These are phyloP conservation scores for Corvus hawaiiensis DNA, from an alignment of 2,113 vertebrate species.

Conservation along the genomic window DNA sequence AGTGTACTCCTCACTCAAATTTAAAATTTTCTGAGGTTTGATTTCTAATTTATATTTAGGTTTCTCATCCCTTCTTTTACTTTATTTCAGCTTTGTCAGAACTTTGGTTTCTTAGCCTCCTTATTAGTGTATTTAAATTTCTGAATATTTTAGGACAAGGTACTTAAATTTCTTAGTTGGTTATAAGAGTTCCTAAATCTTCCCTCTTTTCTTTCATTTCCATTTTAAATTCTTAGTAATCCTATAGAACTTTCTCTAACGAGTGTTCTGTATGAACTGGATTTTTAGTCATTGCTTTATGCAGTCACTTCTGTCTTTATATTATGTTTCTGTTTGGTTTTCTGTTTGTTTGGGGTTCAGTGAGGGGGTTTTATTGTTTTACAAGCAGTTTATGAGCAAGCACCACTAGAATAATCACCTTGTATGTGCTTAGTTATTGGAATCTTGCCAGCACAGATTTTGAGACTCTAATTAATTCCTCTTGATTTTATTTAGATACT, in stretches of 20 bases:
- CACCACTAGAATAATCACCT: neutral
- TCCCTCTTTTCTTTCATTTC: neutral
- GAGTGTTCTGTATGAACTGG: neutral
- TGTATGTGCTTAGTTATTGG: neutral
- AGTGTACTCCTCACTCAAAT: neutral
- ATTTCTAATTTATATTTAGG: neutral
- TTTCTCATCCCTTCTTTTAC: neutral
- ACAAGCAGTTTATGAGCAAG: neutral
- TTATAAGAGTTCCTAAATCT: neutral
- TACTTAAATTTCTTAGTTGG: neutral
- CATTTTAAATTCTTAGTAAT: neutral
- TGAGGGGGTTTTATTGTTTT: neutral
- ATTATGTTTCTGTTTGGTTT: neutral
- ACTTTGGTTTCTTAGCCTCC: neutral
- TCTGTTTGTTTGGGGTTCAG: neutral
- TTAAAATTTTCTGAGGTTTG: neutral
- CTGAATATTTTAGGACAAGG: neutral
- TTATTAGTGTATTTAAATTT: neutral
- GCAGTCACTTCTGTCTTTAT: neutral
- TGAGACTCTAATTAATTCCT: neutral
- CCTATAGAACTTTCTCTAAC: neutral
- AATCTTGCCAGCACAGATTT: neutral
- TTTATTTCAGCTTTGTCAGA: neutral
- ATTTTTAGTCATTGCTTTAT: neutral
- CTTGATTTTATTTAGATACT: neutral